Conservation (phyloP, 2,797 vertebrate species). For the Neosalanx taihuensis region DNA sequence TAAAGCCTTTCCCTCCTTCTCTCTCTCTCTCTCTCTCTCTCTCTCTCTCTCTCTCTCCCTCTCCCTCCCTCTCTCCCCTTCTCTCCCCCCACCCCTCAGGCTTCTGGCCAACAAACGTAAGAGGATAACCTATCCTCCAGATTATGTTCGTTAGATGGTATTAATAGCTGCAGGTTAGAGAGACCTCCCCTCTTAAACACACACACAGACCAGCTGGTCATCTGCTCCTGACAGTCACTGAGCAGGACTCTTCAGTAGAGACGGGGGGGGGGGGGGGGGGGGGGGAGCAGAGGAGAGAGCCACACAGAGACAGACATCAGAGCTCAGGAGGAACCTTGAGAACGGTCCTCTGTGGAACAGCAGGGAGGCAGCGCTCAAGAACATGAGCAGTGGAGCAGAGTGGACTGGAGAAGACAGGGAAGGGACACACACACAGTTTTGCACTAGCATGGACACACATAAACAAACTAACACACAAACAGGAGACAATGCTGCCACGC, state of each 20-base stretch:
- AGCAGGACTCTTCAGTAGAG: conserved; percentile 44
- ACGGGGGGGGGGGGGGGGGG: conserved; percentile 31
- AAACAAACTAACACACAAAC: background rate
- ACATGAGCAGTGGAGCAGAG: background rate
- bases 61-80: background rate
- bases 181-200: conserved; percentile 52
- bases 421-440: conserved; percentile 9
- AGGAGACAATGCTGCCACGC: background rate
- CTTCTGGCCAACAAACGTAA: conserved; percentile 74
- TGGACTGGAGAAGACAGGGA: background rate
- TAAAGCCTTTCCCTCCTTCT: conserved; percentile 55
- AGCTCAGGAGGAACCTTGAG: background rate
- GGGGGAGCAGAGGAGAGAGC: conserved; percentile 21
- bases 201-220: conserved; percentile 44
- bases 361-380: background rate
- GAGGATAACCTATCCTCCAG: conserved; percentile 81
- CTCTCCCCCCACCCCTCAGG: conserved; percentile 54
- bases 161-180: conserved; percentile 88
- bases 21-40: conserved; percentile 1
- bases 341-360: background rate
- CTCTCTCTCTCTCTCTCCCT: conserved; percentile 2
- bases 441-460: background rate
- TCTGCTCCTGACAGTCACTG: conserved; percentile 68
- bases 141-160: conserved; percentile 85
- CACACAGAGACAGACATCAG: conserved; percentile 10